A percentile compares a stretch with the other conserved stretches of the same genome.
Conservation (phyloP, 2,888 invertebrate species). For the Drosophila paranaensis region DNA sequence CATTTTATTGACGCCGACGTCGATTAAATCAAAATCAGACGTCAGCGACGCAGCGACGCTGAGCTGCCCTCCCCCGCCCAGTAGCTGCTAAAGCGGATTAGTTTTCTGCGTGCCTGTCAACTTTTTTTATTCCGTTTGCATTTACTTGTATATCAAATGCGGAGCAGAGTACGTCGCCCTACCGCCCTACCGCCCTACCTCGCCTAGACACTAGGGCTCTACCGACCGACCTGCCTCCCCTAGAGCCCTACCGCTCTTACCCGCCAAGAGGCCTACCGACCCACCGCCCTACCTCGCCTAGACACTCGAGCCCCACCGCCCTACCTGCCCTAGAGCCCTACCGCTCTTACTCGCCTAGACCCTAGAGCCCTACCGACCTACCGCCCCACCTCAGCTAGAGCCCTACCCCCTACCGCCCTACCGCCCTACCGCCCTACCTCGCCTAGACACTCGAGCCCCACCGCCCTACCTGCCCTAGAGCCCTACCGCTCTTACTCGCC, state of each 20-base stretch:
- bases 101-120: constrained; percentile 76
- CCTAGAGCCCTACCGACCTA: no score
- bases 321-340: no score
- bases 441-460: background rate
- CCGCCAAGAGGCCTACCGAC: no score
- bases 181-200: background rate
- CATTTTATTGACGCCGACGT: constrained; percentile 52
- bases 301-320: no score
- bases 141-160: constrained; percentile 2
- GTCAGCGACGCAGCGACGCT: constrained; percentile 30
- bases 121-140: constrained; percentile 32
- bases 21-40: constrained; percentile 79
- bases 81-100: constrained; percentile 77
- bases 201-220: background rate
- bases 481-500: background rate
- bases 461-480: no score
- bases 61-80: constrained; percentile 52
- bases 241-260: no score
- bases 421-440: no score
- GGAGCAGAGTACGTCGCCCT: constrained; percentile 3
- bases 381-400: background rate
- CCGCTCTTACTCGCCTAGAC: no score
- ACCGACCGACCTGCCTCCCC: no score
- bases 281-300: no score
- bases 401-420: background rate